Conservation (phyloP, 53 echinoderm and acorn worm species). For the Holothuria leucospilota region DNA sequence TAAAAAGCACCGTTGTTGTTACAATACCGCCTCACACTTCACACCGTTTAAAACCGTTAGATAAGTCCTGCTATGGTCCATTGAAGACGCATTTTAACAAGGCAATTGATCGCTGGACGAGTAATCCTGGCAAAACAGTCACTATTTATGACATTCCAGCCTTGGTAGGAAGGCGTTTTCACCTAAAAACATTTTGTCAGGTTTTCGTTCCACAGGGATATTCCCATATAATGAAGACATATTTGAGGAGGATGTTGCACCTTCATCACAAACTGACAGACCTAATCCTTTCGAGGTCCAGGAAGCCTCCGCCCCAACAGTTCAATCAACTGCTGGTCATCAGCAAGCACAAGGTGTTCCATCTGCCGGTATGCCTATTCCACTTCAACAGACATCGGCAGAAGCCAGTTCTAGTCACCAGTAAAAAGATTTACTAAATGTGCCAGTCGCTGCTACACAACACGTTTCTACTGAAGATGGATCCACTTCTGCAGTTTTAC, state of each 20-base stretch:
- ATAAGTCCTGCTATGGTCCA: slow-evolving; percentile 24
- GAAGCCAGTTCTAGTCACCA: background rate
- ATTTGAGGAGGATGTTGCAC: slow-evolving; percentile 13
- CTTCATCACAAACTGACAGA: background rate
- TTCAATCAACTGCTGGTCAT: background rate
- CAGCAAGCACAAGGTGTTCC: background rate
- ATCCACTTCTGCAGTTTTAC: slow-evolving; percentile 4
- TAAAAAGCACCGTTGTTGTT: no score
- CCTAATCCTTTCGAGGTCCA: background rate
- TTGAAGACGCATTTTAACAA: slow-evolving; percentile 5
- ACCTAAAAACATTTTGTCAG: slow-evolving; percentile 6
- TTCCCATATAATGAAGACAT: slow-evolving; percentile 27
- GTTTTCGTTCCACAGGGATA: slow-evolving; percentile 9
- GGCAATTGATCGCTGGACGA: slow-evolving; percentile 23
- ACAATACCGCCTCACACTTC: slow-evolving; percentile 23
- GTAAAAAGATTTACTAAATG: background rate
- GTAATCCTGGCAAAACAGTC: slow-evolving; percentile 27
- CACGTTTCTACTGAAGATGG: slow-evolving; percentile 12
- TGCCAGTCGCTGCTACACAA: slow-evolving; percentile 8
- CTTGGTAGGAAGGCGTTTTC: background rate
- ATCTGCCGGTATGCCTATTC: background rate
- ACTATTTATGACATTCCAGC: slow-evolving; percentile 25
- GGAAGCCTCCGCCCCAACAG: background rate
- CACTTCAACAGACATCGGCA: slow-evolving; percentile 4
- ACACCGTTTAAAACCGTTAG: slow-evolving; percentile 26